phyloP scores from a whole-genome alignment of 2,113 vertebrate genomes.

The Illadopsis cleaveri region DNA sequence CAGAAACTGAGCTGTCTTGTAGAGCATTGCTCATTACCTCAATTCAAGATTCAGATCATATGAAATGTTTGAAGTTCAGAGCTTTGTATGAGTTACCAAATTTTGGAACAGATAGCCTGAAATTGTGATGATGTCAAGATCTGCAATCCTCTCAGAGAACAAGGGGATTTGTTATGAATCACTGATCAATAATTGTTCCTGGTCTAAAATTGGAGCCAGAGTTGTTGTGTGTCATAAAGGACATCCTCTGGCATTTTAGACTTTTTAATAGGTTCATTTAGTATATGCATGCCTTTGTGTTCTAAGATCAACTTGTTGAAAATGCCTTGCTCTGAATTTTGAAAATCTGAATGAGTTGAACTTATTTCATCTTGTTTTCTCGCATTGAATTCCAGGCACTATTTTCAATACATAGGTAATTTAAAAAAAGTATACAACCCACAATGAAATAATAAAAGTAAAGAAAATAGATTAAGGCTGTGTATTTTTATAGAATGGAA shows the following conservation, averaged over 20 bases:
- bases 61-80: neutral
- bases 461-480: neutral
- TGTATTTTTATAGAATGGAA: neutral
- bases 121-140: neutral
- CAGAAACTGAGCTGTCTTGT: neutral
- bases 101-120: neutral
- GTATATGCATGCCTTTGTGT: neutral
- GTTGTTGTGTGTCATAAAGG: neutral
- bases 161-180: neutral
- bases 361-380: neutral
- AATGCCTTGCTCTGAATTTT: neutral
- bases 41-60: neutral
- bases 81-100: neutral
- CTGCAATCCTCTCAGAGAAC: neutral
- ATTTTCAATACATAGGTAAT: neutral
- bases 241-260: neutral
- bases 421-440: neutral
- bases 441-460: neutral
- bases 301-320: neutral
- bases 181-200: neutral
- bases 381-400: neutral
- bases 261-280: neutral
- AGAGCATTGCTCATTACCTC: neutral
- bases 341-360: neutral
- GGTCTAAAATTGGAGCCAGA: neutral